A percentile compares a stretch with the other conserved stretches of the same genome.
These are phyloP conservation scores for Piliocolobus tephrosceles DNA, from an alignment of 2,113 vertebrate genomes.

Conservation along the genomic window DNA sequence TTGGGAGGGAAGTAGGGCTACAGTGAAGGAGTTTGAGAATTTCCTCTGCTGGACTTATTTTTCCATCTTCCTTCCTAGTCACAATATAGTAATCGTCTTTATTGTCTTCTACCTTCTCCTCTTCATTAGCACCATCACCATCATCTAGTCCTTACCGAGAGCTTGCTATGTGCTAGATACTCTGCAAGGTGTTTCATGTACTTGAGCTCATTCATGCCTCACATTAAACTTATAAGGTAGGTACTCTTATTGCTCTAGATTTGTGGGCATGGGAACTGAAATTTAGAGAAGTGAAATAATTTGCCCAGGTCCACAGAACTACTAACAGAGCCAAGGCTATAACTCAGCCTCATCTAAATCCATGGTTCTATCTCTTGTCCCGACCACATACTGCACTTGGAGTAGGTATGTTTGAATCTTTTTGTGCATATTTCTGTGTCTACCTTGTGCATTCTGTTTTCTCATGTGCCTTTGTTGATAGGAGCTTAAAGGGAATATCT, in stretches of 20 bases:
- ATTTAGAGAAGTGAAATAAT: background rate
- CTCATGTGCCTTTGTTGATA: background rate
- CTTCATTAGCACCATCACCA: fast-evolving
- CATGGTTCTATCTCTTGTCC: background rate
- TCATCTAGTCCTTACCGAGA: background rate
- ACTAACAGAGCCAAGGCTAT: background rate
- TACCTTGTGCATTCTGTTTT: background rate
- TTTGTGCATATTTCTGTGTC: too few relatives aligned
- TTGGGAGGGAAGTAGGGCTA: background rate
- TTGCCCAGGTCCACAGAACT: background rate
- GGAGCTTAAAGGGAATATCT: background rate
- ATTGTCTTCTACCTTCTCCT: background rate
- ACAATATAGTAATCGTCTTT: background rate
- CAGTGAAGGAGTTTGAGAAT: background rate
- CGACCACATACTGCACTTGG: background rate
- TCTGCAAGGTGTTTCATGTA: fast-evolving
- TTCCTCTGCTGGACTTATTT: background rate
- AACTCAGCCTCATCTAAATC: background rate
- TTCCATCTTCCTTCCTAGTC: background rate
- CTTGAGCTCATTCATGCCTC: background rate
- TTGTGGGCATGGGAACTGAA: background rate
- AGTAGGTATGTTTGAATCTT: background rate
- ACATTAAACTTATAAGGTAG: background rate
- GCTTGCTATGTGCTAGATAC: background rate
- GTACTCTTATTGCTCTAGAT: background rate